Base-by-base conservation (phyloP, 1,140 invertebrate genomes). In the Tribolium madens region DNA sequence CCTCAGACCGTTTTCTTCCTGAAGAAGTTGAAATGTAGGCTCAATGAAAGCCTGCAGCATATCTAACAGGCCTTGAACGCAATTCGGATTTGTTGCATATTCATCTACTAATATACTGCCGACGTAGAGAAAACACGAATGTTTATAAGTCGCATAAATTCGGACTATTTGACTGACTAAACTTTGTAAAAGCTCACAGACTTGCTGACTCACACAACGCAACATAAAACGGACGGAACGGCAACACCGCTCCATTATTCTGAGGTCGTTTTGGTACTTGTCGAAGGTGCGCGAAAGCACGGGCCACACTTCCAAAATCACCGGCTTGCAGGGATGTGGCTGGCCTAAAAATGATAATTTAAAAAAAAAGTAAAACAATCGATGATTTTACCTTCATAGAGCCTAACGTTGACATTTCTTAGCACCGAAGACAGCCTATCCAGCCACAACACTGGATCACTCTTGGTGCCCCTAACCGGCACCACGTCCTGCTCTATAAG, bases 101-200 rank as follows among this genome's bases (percentile, higher is more conserved):
- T 98, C 97, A 87, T 99, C 97, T 7, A 98, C 97, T 48, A 99
- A 87, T 83, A 99, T 97, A 79, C 95, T 97, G 4, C 95, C 95
- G 60, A 99, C 88, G 85, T 99, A 99, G 1, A 99, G 90, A 84
- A 98, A 96, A 87, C 97, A 98, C 68, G 96, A 97, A 87, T 99
- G 97, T 79, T 94, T 91, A 85, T 96, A 91, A 13, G 87, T 79
- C 13, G 89, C 86, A 86, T 99, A 99, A n/a, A 98, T 87, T 47
- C 88, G 85, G 0, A 97, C 92, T 84, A 99, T 95, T 91, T 96
- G 93, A 86, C 93, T 89, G 33, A 96, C 95, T 70, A 98, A 86
- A 47, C 92, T 91, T 75, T 94, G 92, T 50, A 98, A 88, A 52
- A 98, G 88, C 78, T 86, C 84, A 18, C 46, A 69, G 0, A 92